Percentiles rank a stretch among this genome's conserved stretches.
These are phyloP conservation scores for Monochamus alternatus DNA, from an alignment of 2,888 invertebrate genomes.

Conservation along the genomic window DNA sequence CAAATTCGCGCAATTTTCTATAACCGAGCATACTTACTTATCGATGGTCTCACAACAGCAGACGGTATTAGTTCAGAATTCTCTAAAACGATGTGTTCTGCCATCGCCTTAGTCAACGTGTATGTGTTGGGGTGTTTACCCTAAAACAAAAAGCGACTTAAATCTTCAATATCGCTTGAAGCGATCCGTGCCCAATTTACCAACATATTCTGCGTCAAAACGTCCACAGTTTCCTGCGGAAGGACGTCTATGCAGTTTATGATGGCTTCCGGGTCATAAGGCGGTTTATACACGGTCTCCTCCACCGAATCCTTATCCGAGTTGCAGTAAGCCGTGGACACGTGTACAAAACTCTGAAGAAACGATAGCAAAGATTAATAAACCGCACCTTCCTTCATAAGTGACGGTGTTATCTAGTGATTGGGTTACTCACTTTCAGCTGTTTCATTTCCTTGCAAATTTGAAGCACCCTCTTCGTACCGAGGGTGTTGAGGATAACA, in stretches of 20 bases:
- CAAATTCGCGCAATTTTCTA: no score
- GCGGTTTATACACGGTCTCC: constrained; percentile 86
- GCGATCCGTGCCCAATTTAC: constrained; percentile 64
- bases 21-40: constrained; percentile 73
- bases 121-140: constrained; percentile 96
- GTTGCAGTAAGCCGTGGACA: constrained; percentile 97
- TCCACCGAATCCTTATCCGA: constrained; percentile 87
- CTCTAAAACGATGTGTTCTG: constrained; percentile 85
- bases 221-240: constrained; percentile 76
- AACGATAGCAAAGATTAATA: constrained; percentile 24
- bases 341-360: constrained; percentile 85
- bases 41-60: constrained; percentile 94
- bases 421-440: constrained; percentile 75
- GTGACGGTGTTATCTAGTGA: neutral
- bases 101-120: constrained; percentile 94
- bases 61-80: constrained; percentile 85
- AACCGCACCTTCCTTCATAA: neutral
- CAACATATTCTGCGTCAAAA: constrained; percentile 75
- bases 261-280: constrained; percentile 77
- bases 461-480: constrained; percentile 87
- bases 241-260: constrained; percentile 77
- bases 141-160: constrained; percentile 68
- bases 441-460: constrained; percentile 87
- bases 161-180: neutral
- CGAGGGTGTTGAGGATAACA: constrained; percentile 90